These are phyloP conservation scores for Beaufortia kweichowensis DNA, from an alignment of 2,113 vertebrate genomes.

Conservation along the genomic window DNA sequence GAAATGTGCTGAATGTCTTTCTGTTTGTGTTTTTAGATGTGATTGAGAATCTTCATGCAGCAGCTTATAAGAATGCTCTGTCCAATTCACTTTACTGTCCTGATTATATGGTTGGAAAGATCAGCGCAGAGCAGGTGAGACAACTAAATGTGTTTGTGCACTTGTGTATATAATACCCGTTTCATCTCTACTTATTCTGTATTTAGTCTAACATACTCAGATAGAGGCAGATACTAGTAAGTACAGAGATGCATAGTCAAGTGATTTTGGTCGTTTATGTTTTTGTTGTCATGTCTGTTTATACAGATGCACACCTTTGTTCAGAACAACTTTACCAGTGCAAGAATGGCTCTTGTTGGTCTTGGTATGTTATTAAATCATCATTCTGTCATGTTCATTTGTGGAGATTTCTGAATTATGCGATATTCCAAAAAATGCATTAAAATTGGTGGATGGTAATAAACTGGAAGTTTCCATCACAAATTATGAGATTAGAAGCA, in stretches of 20 bases:
- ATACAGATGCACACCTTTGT: conserved; percentile 73
- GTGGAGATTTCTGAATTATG: no score
- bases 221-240: no score
- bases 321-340: conserved; percentile 82
- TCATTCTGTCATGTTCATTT: background rate
- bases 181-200: no score
- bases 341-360: conserved; percentile 93
- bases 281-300: background rate
- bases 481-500: no score
- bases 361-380: conserved; percentile 77
- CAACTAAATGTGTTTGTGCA: no score
- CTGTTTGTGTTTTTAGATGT: conserved; percentile 71
- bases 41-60: conserved; percentile 86
- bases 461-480: no score
- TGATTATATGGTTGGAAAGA: conserved; percentile 83
- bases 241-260: no score
- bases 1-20: background rate
- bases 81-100: conserved; percentile 93
- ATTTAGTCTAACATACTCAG: no score
- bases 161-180: no score
- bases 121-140: conserved; percentile 87
- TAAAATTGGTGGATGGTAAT: no score
- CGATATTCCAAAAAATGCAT: no score
- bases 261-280: background rate
- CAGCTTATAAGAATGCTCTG: conserved; percentile 86